Evolutionary conservation across 2,888 invertebrate species (phyloP).

Genomic region (Drosophila merina): DNA sequence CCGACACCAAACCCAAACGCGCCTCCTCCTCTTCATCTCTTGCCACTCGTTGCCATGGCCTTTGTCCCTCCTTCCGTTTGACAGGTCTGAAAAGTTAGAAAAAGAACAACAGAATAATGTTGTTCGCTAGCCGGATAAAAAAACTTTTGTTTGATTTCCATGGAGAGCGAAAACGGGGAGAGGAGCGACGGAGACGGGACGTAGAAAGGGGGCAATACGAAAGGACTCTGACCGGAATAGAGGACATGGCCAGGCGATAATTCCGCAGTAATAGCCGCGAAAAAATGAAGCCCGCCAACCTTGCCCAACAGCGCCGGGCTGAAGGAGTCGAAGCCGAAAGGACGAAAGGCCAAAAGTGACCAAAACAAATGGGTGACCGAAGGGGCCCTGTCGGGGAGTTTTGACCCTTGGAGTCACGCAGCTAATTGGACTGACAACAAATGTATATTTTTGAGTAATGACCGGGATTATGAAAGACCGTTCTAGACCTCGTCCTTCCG

Average conservation of each 20-base stretch:
- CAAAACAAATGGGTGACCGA: slow-evolving; percentile 68
- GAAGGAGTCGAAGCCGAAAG: slow-evolving; percentile 13
- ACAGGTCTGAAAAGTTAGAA: slow-evolving; percentile 41
- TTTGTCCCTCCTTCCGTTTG: slow-evolving; percentile 30
- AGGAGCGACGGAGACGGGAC: background rate
- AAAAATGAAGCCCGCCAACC: slow-evolving; percentile 49
- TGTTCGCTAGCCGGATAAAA: slow-evolving; percentile 38
- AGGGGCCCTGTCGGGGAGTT: slow-evolving; percentile 15
- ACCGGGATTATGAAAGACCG: slow-evolving; percentile 69
- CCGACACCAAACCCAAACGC: background rate
- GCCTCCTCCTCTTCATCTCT: background rate
- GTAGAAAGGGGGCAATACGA: no score
- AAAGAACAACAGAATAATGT: slow-evolving; percentile 51
- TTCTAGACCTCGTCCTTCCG: slow-evolving; percentile 27
- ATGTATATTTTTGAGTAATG: slow-evolving; percentile 74
- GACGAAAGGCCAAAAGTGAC: slow-evolving; percentile 48
- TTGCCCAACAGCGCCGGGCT: slow-evolving; percentile 29
- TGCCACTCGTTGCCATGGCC: slow-evolving; percentile 9
- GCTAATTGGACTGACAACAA: slow-evolving; percentile 77
- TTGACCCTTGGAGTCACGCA: slow-evolving; percentile 77
- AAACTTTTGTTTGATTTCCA: slow-evolving; percentile 73
- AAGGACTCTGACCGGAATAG: slow-evolving; percentile 6
- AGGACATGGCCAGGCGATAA: slow-evolving; percentile 60
- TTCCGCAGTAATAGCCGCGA: slow-evolving; percentile 73
- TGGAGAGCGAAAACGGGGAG: slow-evolving; percentile 16